phyloP scores from a whole-genome alignment of 2,888 invertebrate genomes.

The Epinotia demarniana region DNA sequence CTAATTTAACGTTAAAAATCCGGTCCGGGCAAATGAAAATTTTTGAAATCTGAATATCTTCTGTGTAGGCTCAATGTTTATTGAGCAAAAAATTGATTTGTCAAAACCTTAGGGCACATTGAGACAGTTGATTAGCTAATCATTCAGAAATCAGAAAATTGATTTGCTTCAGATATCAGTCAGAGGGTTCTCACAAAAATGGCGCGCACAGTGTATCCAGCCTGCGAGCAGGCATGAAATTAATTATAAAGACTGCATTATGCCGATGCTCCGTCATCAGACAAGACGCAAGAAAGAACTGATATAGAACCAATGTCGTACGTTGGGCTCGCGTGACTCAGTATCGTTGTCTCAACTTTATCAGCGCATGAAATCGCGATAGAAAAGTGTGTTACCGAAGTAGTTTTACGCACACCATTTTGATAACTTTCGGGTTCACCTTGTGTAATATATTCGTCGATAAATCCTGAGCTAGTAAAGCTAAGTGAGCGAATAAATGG shows the following conservation, averaged over 20 bases:
- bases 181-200: too few relatives aligned
- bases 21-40: too few relatives aligned
- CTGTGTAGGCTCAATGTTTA: too few relatives aligned
- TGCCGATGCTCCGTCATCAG: not conserved
- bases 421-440: conserved; percentile 16
- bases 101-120: too few relatives aligned
- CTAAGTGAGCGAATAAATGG: too few relatives aligned
- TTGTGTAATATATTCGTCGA: not conserved
- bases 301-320: not conserved
- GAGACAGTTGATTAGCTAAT: not conserved
- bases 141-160: too few relatives aligned
- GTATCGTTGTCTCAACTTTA: conserved; percentile 6
- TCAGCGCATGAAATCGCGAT: not conserved
- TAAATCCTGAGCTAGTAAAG: conserved; percentile 12
- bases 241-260: not conserved
- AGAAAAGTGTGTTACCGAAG: conserved; percentile 11
- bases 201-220: too few relatives aligned
- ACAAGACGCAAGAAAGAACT: not conserved
- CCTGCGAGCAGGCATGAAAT: too few relatives aligned
- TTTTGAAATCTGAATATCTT: too few relatives aligned
- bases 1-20: too few relatives aligned
- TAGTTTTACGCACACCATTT: conserved; percentile 25
- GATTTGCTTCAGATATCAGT: too few relatives aligned
- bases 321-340: conserved; percentile 8
- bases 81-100: too few relatives aligned